Conservation (phyloP, 2,113 vertebrate species). For the Lepus timidus region DNA sequence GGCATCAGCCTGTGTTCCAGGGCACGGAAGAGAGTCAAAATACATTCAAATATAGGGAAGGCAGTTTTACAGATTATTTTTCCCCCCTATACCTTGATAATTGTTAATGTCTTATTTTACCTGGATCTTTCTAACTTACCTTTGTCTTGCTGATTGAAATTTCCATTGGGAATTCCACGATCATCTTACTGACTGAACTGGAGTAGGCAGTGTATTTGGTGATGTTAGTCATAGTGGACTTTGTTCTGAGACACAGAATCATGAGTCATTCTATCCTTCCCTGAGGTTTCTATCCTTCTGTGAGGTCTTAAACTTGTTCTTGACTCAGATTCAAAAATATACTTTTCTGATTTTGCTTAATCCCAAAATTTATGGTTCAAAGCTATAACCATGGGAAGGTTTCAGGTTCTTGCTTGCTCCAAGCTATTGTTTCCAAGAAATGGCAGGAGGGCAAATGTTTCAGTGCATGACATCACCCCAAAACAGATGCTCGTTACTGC, state of each 20-base stretch:
- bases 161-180: neutral
- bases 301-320: neutral
- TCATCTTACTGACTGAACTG: neutral
- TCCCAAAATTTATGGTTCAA: neutral
- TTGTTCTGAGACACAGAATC: neutral
- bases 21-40: neutral
- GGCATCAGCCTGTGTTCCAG: neutral
- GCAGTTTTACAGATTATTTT: neutral
- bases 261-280: neutral
- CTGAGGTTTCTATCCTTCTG: neutral
- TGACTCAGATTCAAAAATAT: slow-evolving; percentile 24
- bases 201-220: neutral
- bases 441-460: neutral
- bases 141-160: neutral
- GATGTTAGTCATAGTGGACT: neutral
- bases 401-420: neutral
- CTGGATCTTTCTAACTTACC: neutral
- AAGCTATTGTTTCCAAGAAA: slow-evolving; percentile 17
- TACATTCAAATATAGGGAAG: neutral
- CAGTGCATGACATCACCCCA: neutral
- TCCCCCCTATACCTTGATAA: neutral
- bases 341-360: slow-evolving; percentile 32
- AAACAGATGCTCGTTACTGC: neutral
- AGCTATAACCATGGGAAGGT: neutral
- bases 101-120: accelerated